Percentiles rank a stretch among this genome's conserved stretches.
Evolutionary conservation across 2,113 vertebrate genomes (phyloP).

Genomic region (Grammomys dolichurus): DNA sequence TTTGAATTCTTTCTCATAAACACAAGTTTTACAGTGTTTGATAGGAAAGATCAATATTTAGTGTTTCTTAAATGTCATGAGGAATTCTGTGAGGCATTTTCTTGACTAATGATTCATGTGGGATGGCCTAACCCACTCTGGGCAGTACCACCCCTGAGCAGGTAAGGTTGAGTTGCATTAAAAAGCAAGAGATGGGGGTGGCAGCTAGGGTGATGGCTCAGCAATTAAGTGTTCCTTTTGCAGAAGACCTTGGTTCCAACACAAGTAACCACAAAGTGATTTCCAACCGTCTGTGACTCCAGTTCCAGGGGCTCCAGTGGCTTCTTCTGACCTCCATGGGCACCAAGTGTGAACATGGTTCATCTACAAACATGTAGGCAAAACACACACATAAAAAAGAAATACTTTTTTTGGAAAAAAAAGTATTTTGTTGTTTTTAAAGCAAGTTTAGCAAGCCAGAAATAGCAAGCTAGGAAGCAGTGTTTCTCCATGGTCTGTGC

Average conservation of each 20-base stretch:
- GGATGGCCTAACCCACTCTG: too few species aligned
- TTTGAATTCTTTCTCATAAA: not conserved
- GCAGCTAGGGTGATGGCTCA: not conserved
- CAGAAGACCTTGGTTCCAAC: not conserved
- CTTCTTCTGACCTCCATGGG: not conserved
- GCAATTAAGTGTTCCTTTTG: not conserved
- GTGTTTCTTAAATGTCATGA: not conserved
- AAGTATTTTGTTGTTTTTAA: not conserved
- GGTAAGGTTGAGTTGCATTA: not conserved
- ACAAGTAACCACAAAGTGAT: not conserved
- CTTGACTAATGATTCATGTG: not conserved
- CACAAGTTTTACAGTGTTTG: not conserved
- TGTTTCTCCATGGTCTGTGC: not conserved
- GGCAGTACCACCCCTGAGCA: not conserved
- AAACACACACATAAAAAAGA: not conserved
- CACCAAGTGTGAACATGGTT: not conserved
- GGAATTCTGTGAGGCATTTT: not conserved
- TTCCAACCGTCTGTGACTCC: not conserved
- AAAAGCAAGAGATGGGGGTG: not conserved
- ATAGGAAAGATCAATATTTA: not conserved
- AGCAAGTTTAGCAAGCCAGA: not conserved
- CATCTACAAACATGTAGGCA: not conserved
- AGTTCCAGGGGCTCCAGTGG: not conserved
- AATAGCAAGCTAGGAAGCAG: not conserved
- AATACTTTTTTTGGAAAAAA: not conserved